Base-by-base conservation (phyloP, 2,888 invertebrate genomes). In the Drosophila meridionalis region DNA sequence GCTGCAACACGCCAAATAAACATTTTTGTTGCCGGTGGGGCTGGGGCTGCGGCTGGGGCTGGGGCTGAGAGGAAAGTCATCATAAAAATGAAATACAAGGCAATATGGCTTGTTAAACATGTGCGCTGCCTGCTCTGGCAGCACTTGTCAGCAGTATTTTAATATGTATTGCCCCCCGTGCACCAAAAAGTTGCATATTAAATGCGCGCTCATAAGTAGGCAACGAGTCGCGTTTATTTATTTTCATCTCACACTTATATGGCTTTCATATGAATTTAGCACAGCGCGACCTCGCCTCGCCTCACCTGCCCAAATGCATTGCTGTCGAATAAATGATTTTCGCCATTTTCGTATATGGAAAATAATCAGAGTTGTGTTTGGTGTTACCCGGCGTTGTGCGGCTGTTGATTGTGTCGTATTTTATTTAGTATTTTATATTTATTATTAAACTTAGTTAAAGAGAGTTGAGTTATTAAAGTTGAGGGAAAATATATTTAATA, bases 1-100 rank as follows among this genome's bases (percentile, higher is more conserved):
- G 90, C 78, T 73, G 89, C 80, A 87, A 90, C 87, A 87, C 82
- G 84, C 78, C 70, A 86, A 90, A 88, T 82, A 89, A 89, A 83
- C 75, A 82, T 83, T 87, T 79, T 78, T 74, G 76, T 42, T 73
- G 56, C 57, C 48, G 26, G 50, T 38, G 55, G 48, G 40, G 57
- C 2, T 14, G 38, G 26, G 3, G 50, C 42, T 14, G 38, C 14
- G 3, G 50, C 42, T 59, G 66, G 67, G n/a, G 57, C 62, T 63
- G 7, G 42, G 4, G 38, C 38, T 11, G 38, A 4, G 59, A 73
- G 72, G 73, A 66, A 82, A 85, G 89, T 76, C 85, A 76, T 73
- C 85, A 87, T 86, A 84, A 85, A 86, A 89, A 76, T 89, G 82
- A 85, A 84, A 87, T 89, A 87, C 85, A 84, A 76, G 77, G 83